Evolutionary conservation across 2,113 vertebrate species (phyloP).

Genomic region (Trematocara nigrifrons): DNA sequence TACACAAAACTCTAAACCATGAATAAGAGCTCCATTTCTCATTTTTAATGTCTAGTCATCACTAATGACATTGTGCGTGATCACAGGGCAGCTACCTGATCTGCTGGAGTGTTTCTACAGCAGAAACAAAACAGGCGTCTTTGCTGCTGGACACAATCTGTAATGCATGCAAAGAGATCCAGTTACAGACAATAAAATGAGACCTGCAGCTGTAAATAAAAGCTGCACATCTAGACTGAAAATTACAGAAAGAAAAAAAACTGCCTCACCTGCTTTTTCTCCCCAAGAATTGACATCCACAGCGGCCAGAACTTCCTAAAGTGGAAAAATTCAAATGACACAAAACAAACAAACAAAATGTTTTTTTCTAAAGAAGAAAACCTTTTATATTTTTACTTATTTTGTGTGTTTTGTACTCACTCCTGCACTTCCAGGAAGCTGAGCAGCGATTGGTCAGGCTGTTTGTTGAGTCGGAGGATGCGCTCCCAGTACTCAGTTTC

Average conservation of each 20-base stretch:
- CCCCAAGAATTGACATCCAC: constrained; percentile 82
- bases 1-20: background rate
- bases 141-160: constrained; percentile 87
- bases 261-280: constrained; percentile 81
- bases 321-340: background rate
- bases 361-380: background rate
- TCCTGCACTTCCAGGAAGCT: constrained; percentile 86
- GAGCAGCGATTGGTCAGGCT: constrained; percentile 84
- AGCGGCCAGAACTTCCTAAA: constrained; percentile 92
- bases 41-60: background rate
- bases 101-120: constrained; percentile 93
- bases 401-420: constrained; percentile 67
- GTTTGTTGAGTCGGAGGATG: constrained; percentile 87
- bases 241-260: background rate
- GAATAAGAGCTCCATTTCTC: background rate
- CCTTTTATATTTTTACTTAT: background rate
- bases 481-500: constrained; percentile 91
- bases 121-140: constrained; percentile 88
- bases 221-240: background rate
- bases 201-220: background rate
- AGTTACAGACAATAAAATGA: background rate
- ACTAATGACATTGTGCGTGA: background rate
- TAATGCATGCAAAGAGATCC: background rate
- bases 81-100: constrained; percentile 80
- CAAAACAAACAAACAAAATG: background rate